Percentiles rank a stretch among this genome's conserved stretches.
These are phyloP conservation scores for Heteractis magnifica DNA, from an alignment of 92 coral and sea anemone species.

Conservation along the genomic window DNA sequence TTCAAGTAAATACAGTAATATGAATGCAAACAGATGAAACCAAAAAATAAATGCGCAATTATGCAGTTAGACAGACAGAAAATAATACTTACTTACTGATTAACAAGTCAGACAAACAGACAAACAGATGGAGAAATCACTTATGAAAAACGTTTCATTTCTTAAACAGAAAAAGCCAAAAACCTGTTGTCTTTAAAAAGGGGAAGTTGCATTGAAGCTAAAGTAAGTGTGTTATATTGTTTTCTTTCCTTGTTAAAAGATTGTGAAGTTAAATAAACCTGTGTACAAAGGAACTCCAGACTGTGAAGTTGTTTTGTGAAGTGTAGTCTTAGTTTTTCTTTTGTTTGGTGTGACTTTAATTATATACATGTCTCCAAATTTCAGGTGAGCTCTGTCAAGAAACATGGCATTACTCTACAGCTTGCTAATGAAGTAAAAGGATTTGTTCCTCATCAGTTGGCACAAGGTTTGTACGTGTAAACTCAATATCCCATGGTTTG, in stretches of 20 bases:
- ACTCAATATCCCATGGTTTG: not conserved
- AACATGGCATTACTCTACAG: constrained; percentile 68
- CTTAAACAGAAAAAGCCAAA: constrained; percentile 58
- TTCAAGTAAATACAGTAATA: no score
- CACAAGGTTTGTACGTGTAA: constrained; percentile 52
- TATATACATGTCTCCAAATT: not conserved
- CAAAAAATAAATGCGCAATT: no score
- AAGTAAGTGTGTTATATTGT: constrained; percentile 42
- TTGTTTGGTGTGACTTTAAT: not conserved
- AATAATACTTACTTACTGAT: no score
- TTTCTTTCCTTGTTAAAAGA: not conserved
- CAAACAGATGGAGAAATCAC: no score
- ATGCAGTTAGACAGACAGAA: no score
- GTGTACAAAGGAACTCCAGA: no score
- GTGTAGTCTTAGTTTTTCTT: not conserved
- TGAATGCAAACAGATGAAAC: no score
- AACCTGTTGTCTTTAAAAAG: constrained; percentile 40
- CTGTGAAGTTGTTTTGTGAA: no score
- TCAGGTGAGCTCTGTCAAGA: constrained; percentile 67
- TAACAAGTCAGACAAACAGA: no score
- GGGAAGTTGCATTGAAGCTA: constrained; percentile 71
- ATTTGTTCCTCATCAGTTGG: constrained; percentile 78
- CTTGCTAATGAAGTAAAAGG: constrained; percentile 78
- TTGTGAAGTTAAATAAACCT: not conserved
- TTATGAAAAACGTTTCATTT: not conserved